These are phyloP conservation scores for Strigamia transsilvanica DNA, from an alignment of 2,888 invertebrate genomes.

Conservation along the genomic window DNA sequence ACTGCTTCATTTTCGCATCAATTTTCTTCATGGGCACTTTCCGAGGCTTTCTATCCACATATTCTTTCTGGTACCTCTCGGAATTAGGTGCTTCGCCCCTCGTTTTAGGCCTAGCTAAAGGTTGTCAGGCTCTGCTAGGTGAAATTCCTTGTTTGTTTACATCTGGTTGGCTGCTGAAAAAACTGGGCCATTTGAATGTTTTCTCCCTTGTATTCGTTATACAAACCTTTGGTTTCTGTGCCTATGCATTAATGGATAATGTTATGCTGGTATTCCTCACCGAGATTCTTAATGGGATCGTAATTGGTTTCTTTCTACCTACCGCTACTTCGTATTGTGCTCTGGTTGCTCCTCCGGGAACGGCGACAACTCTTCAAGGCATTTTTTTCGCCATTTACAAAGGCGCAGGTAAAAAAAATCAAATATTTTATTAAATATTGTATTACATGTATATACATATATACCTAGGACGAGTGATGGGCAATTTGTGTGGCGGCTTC, in stretches of 20 bases:
- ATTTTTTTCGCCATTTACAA: conserved; percentile 35
- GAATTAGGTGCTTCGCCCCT: neutral
- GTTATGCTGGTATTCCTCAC: neutral
- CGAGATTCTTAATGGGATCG: conserved; percentile 18
- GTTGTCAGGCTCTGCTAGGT: neutral
- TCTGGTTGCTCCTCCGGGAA: conserved; percentile 22
- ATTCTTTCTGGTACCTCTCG: conserved; percentile 38
- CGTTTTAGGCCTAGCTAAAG: conserved; percentile 6
- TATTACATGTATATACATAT: too few relatives aligned
- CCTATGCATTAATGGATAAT: conserved; percentile 9
- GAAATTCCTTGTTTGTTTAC: conserved; percentile 46
- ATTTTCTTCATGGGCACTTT: conserved; percentile 22
- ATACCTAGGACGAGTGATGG: conserved; percentile 35
- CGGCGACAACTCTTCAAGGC: neutral
- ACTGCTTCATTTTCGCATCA: neutral
- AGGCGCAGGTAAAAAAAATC: conserved; percentile 51
- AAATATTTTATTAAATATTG: neutral
- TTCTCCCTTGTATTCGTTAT: neutral
- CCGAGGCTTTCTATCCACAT: conserved; percentile 9
- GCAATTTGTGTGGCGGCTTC: conserved; percentile 36
- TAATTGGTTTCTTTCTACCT: conserved; percentile 23
- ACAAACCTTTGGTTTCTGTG: neutral
- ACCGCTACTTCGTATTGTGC: conserved; percentile 6
- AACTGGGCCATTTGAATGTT: conserved; percentile 17
- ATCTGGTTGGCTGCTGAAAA: conserved; percentile 29